Evolutionary conservation across 2,113 vertebrate species (phyloP), one percentile per base, ranked within the genome.

Genomic region (Toxotes chatareus): DNA sequence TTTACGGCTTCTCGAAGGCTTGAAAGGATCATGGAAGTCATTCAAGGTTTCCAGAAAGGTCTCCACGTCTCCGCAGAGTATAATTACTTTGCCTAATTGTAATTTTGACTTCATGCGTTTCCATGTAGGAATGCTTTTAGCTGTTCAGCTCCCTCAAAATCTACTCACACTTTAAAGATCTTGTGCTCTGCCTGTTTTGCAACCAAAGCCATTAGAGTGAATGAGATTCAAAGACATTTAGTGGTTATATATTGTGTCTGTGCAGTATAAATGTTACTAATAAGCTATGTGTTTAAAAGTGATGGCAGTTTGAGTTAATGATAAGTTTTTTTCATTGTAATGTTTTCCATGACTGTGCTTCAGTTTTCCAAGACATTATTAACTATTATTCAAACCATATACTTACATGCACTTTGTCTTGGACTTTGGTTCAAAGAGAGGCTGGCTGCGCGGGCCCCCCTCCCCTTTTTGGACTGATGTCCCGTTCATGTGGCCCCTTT

Each of bases 371-470:
- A 74, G 69, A 77, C 61, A 67, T 84, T 84, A 63, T 85, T 82
- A 65, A 77, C 49, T 55, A 62, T 90, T 85, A 88, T 84, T 83
- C 49, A 85, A 85, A 88, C 80, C 81, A 72, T 80, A 65, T 72
- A 86, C 81, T 86, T 87, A 34, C 76, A 87, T 64, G 68, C 72
- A 71, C 69, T 90, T 88, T 88, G 36, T 86, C 17, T 89, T 91
- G 88, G 86, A 70, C 55, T 61, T 74, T 31, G 27, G 51, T 85
- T 92, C 80, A 87, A 89, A 89, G 76, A 66, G 47, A 61, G 53
- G 11, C 57, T 56, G 66, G 63, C 84, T 70, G 34, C 31, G 0
- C 65, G 42, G 40, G 42, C 38, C 34, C 70, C 55, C 4, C 47
- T 36, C 34, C 70, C 55, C 4, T 34, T 59, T 84, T 86, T 89